These are phyloP conservation scores for Acanthurus lineatus DNA, from an alignment of 2,797 vertebrate genomes.

Conservation along the genomic window DNA sequence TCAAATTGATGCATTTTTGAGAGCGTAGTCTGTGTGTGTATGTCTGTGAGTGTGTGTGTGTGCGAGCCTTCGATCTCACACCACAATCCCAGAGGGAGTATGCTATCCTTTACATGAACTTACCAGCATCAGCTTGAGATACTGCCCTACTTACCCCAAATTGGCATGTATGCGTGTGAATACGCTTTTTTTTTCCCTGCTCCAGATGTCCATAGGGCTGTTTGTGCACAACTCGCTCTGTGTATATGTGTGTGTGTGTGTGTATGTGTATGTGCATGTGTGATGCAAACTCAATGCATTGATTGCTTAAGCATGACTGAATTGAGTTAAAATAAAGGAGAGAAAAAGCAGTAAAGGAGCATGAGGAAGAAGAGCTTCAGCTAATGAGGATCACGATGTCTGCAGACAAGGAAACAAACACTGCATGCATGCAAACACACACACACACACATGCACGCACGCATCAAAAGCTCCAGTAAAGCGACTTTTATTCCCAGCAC, in stretches of 20 bases:
- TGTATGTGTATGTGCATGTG: conserved; percentile 23
- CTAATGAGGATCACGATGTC: conserved; percentile 77
- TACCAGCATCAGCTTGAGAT: conserved; percentile 60
- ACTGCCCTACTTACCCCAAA: conserved; percentile 77
- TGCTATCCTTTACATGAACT: conserved; percentile 76
- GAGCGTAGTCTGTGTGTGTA: background rate
- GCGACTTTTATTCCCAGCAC: conserved; percentile 28
- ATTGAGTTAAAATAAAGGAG: conserved; percentile 60
- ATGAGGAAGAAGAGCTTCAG: conserved; percentile 7
- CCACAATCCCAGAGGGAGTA: conserved; percentile 67
- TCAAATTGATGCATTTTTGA: conserved; percentile 52
- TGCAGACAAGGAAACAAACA: conserved; percentile 38
- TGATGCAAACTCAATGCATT: conserved; percentile 22
- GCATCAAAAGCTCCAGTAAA: conserved; percentile 37
- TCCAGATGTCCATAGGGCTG: conserved; percentile 51
- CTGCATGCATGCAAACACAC: conserved; percentile 11
- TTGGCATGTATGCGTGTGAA: conserved; percentile 40
- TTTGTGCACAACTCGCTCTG: conserved; percentile 33
- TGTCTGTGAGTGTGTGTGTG: background rate
- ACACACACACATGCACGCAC: background rate
- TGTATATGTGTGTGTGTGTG: conserved; percentile 21
- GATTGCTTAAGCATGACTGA: conserved; percentile 74
- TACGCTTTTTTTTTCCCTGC: conserved; percentile 25
- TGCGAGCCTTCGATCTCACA: conserved; percentile 57
- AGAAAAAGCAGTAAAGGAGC: conserved; percentile 2